A percentile compares a stretch with the other conserved stretches of the same genome.
These are phyloP conservation scores for Silurus lanzhouensis DNA, from an alignment of 2,797 vertebrate species.

Conservation along the genomic window DNA sequence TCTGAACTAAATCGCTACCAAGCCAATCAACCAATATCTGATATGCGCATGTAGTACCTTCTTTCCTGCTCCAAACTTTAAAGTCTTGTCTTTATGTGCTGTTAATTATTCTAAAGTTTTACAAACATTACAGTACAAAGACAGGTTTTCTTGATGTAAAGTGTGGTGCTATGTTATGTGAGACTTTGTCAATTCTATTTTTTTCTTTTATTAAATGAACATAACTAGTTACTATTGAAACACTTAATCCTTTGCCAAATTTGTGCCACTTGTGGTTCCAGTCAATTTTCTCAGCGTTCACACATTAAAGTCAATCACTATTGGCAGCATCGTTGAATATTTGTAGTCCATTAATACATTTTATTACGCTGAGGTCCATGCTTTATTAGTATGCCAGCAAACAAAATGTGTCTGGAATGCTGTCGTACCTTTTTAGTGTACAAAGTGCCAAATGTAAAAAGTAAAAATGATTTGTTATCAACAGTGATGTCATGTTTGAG, in stretches of 20 bases:
- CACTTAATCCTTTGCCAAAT: neutral
- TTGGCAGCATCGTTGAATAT: neutral
- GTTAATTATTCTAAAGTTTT: constrained; percentile 30
- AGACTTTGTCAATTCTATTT: neutral
- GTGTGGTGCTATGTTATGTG: constrained; percentile 29
- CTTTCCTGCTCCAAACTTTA: neutral
- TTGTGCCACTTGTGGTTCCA: neutral
- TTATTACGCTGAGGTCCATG: constrained; percentile 1
- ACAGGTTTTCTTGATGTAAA: constrained; percentile 11
- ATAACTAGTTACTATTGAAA: constrained; percentile 2
- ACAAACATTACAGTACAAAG: constrained; percentile 2
- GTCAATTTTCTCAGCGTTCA: neutral
- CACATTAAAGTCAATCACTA: neutral
- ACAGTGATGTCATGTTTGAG: constrained; percentile 43
- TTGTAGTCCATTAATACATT: neutral
- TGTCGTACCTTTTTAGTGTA: constrained; percentile 40
- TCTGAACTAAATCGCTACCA: neutral
- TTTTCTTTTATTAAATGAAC: neutral
- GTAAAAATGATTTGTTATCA: constrained; percentile 45
- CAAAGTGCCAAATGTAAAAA: constrained; percentile 56
- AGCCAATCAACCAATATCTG: neutral
- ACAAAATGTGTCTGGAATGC: constrained; percentile 22
- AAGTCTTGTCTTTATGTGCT: constrained; percentile 39
- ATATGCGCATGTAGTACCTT: neutral
- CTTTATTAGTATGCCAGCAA: constrained; percentile 14